A percentile compares a stretch with the other conserved stretches of the same genome.
Evolutionary conservation across 2,113 vertebrate genomes (phyloP).

Genomic region (Proteles cristata): DNA sequence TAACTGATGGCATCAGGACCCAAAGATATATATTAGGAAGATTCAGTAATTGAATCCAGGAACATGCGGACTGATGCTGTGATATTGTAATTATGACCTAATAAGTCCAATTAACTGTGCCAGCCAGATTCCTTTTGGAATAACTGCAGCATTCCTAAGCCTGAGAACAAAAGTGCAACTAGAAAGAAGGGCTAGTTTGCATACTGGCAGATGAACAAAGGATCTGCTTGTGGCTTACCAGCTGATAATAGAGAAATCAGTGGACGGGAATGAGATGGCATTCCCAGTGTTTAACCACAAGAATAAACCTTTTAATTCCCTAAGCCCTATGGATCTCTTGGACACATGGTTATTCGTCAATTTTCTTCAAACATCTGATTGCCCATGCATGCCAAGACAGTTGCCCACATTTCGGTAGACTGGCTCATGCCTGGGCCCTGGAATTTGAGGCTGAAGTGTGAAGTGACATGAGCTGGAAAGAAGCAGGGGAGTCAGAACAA

Average conservation of each 20-base stretch:
- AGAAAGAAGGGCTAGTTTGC: constrained; percentile 74
- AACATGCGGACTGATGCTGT: constrained; percentile 36
- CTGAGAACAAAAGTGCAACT: constrained; percentile 66
- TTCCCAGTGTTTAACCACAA: constrained; percentile 73
- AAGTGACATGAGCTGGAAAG: constrained; percentile 54
- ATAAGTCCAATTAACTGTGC: constrained; percentile 61
- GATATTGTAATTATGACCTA: constrained; percentile 61
- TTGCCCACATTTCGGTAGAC: constrained; percentile 51
- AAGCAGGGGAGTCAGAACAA: constrained; percentile 39
- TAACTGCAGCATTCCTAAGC: constrained; percentile 47
- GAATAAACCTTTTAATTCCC: constrained; percentile 72
- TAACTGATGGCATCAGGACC: not conserved
- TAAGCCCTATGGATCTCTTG: constrained; percentile 62
- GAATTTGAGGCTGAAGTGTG: constrained; percentile 40
- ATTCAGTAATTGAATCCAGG: constrained; percentile 55
- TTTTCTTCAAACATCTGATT: constrained; percentile 70
- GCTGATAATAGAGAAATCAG: constrained; percentile 78
- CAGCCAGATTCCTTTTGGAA: constrained; percentile 63
- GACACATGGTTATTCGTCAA: constrained; percentile 70
- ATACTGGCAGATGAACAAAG: constrained; percentile 74
- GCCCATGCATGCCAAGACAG: constrained; percentile 65
- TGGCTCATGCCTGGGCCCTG: constrained; percentile 48
- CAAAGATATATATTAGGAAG: constrained; percentile 33
- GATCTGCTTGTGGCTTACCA: constrained; percentile 68
- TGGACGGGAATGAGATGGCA: constrained; percentile 70